These are phyloP conservation scores for Muscidifurax raptorellus DNA, from an alignment of 1,140 invertebrate species.

Conservation along the genomic window DNA sequence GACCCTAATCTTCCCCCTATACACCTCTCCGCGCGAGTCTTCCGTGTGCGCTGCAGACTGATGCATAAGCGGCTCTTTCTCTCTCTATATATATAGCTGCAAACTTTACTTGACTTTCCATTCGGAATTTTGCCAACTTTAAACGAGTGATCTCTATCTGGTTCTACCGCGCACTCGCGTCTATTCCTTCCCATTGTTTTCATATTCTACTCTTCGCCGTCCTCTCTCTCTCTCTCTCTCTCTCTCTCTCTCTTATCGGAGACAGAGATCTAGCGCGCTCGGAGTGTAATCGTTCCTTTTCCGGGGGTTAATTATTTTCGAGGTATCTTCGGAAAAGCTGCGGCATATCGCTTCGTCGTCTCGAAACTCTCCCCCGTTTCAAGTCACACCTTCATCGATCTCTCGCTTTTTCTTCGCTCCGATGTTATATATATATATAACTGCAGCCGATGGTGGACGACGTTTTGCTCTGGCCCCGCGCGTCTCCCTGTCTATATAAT, in stretches of 20 bases:
- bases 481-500: no score
- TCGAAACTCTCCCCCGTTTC: no score
- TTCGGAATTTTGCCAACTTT: conserved; percentile 64
- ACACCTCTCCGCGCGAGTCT: not conserved
- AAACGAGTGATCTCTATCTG: conserved; percentile 64
- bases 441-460: no score
- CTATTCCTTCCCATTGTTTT: conserved; percentile 19
- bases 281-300: conserved; percentile 11
- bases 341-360: no score
- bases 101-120: conserved; percentile 55
- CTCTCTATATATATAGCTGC: not conserved
- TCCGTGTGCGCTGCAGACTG: not conserved
- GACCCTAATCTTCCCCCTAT: conserved; percentile 40
- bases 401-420: not conserved
- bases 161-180: conserved; percentile 42
- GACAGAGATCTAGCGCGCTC: conserved; percentile 9
- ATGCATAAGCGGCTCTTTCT: not conserved
- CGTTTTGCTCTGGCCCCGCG: no score
- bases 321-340: no score
- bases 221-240: not conserved
- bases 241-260: not conserved
- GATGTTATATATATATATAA: no score
- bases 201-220: not conserved
- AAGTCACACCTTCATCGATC: no score
- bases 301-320: no score